phyloP scores from a whole-genome alignment of 2,113 vertebrate genomes.

The Prunella himalayana region DNA sequence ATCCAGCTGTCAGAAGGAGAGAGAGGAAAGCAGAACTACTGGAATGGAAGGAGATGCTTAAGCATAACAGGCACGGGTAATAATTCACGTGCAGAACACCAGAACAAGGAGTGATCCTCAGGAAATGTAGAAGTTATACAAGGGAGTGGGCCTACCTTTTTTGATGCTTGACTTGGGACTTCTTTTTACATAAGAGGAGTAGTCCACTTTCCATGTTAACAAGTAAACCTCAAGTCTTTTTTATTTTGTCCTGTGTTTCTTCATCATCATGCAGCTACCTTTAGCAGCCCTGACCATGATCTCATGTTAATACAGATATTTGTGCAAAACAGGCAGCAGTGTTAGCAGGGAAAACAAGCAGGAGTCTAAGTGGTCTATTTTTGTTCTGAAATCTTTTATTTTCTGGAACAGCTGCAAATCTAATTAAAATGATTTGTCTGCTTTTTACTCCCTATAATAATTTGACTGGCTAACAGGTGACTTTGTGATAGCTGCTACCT shows the following conservation, averaged over 20 bases:
- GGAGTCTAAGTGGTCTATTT: background rate
- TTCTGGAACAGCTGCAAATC: background rate
- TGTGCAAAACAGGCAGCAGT: background rate
- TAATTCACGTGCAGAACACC: background rate
- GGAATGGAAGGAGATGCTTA: background rate
- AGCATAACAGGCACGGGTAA: background rate
- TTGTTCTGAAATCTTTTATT: background rate
- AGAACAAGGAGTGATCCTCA: background rate
- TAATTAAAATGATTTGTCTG: background rate
- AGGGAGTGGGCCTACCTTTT: background rate
- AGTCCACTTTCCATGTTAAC: background rate
- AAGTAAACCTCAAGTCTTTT: background rate
- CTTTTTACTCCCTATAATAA: background rate
- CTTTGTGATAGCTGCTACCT: background rate
- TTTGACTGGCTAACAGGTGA: background rate
- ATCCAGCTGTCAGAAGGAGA: background rate
- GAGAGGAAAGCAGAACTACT: background rate
- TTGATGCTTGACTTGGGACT: background rate
- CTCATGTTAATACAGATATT: background rate
- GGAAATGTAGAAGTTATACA: background rate
- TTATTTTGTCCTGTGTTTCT: background rate
- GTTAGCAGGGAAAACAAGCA: background rate
- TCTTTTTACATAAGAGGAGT: background rate
- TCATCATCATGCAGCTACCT: background rate
- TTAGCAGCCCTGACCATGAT: background rate